These are phyloP conservation scores for Deilephila elpenor DNA, from an alignment of 2,888 invertebrate genomes.

Conservation along the genomic window DNA sequence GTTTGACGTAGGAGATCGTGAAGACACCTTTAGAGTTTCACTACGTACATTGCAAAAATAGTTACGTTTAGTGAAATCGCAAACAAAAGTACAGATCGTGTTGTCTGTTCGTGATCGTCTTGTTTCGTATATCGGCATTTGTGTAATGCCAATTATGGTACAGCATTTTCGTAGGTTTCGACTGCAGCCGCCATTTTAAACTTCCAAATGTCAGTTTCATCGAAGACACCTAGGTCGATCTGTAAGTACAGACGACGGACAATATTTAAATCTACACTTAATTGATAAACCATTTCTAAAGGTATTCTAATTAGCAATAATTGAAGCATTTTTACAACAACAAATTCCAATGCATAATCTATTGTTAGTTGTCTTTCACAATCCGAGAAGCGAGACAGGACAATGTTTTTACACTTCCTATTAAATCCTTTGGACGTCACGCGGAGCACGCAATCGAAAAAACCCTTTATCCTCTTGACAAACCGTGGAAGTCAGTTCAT, in stretches of 20 bases:
- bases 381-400: slow-evolving; percentile 17
- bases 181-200: neutral
- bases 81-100: slow-evolving; percentile 56
- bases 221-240: neutral
- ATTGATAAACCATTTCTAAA: neutral
- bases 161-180: neutral
- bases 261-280: neutral
- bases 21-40: slow-evolving; percentile 20
- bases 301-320: neutral
- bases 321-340: neutral
- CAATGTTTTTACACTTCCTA: neutral
- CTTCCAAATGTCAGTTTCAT: neutral
- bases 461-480: slow-evolving; percentile 10
- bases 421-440: slow-evolving; percentile 21
- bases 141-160: slow-evolving; percentile 33
- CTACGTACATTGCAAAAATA: slow-evolving; percentile 43
- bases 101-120: slow-evolving; percentile 59
- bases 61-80: slow-evolving; percentile 66
- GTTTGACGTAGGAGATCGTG: slow-evolving; percentile 37
- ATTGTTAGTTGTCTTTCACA: slow-evolving; percentile 9
- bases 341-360: neutral
- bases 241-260: neutral
- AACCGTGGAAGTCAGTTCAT: slow-evolving; percentile 19
- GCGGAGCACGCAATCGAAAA: slow-evolving; percentile 4
- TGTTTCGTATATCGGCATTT: slow-evolving; percentile 45